These are phyloP conservation scores for Arctia plantaginis DNA, from an alignment of 2,888 invertebrate genomes.

Conservation along the genomic window DNA sequence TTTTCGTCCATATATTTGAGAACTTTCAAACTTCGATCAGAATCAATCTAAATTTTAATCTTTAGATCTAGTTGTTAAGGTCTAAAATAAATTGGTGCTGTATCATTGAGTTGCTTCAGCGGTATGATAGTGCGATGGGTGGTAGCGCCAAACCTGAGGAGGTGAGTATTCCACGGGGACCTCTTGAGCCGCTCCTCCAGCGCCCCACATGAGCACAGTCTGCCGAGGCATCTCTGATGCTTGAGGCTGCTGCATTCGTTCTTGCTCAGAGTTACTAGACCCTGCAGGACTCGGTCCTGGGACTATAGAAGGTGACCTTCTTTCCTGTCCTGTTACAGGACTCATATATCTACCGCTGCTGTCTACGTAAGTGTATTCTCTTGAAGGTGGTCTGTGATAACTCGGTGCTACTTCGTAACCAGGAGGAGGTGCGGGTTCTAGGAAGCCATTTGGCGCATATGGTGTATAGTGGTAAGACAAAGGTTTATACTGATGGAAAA, in stretches of 20 bases:
- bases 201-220: conserved; percentile 97
- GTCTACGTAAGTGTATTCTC: conserved; percentile 87
- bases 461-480: conserved; percentile 92
- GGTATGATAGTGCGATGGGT: conserved; percentile 82
- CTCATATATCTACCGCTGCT: conserved; percentile 86
- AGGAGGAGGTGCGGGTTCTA: conserved; percentile 90
- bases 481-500: conserved; percentile 96
- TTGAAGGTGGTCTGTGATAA: conserved; percentile 88
- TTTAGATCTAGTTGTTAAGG: conserved; percentile 15
- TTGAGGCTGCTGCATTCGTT: conserved; percentile 74
- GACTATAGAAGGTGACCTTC: conserved; percentile 88
- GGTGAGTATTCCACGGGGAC: conserved; percentile 82
- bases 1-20: conserved; percentile 28
- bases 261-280: conserved; percentile 80
- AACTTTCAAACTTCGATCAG: conserved; percentile 22
- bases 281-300: conserved; percentile 82
- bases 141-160: conserved; percentile 85
- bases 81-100: conserved; percentile 25
- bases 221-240: conserved; percentile 90
- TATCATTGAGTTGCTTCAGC: conserved; percentile 83
- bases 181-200: conserved; percentile 81
- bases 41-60: conserved; percentile 14
- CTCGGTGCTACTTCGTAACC: conserved; percentile 87
- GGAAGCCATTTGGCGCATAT: conserved; percentile 93
- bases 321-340: conserved; percentile 88